Base-by-base conservation (phyloP, 2,888 invertebrate species). In the Dioctria linearis region DNA sequence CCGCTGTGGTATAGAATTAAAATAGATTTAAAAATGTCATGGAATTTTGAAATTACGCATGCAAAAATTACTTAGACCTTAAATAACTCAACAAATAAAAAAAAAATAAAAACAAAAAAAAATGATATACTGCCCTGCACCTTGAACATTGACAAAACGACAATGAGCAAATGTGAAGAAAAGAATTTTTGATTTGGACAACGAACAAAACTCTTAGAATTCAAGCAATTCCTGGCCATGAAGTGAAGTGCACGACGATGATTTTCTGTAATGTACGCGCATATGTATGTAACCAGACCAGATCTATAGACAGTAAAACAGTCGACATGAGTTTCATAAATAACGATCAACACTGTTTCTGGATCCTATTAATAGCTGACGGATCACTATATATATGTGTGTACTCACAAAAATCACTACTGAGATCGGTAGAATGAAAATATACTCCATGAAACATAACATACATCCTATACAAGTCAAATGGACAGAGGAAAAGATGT, bases 161-260 rank as follows among this genome's bases (percentile, higher is more conserved):
- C 49, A 71, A 63, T 37, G 42, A 61, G 39, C 25, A 13, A 39
- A 66, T 25, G 78, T 8, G 11, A 42, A 42, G 8, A 59, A 11
- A 40, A 49, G 13, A 66, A 78, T 54, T 54, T 66, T 40, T 54
- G 54, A 51, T 66, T 78, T 66, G 66, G 54, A 46, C 78, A 78
- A 54, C 40, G 65, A 78, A 78, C 78, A 78, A 78, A 78, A 78
- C 78, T 78, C 66, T 40, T 65, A 78, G 66, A 78, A 78, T 78
- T 51, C 49, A 13, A 78, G 66, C 54, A 78, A 78, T 78, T 51
- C 78, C 78, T 78, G 51, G 51, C 25, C 25, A 25, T 25, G 25
- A 25, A 78, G 65, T 37, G 51, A 78, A 54, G 51, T 54, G 78
- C 39, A 25, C 25, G 51, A 51, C 46, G 51, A 71, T 51, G 25